Base-by-base conservation (phyloP, 2,888 invertebrate species). In the Ichneumoninae sp. region DNA sequence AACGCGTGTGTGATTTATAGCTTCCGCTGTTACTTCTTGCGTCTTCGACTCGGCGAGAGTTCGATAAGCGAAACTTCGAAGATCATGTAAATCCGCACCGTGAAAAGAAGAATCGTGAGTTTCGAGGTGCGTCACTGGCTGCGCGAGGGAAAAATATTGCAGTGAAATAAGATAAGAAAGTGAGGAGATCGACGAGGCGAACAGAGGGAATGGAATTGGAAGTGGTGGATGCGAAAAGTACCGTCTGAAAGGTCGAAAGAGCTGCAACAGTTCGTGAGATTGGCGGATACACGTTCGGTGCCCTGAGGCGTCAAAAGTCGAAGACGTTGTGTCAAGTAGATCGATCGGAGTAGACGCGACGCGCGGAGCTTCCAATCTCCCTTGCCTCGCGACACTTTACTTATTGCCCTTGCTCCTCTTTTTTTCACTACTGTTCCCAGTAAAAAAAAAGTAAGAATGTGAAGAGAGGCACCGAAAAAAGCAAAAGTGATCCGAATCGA, bases 11-110 rank as follows among this genome's bases (percentile, higher is more conserved):
- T 44, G 84, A 84, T 76, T 84, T 79, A 69, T 60, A 84, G 74
- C 52, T 71, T 71, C 65, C 70, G 70, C 71, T 76, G 79, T 79
- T 60, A 75, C 33, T 75, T 50, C 57, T 60, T 78, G n/a, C 54
- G 40, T 13, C 54, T 66, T 36, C 47, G 36, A 70, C 22, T 71
- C 70, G 33, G 26, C 70, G 60, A 71, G 78, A 66, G 74, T 84
- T 84, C 84, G 78, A 84, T 84, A 84, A 78, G 82, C 79, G 36
- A 71, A 79, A 82, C 78, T 75, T 84, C 82, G 79, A 76, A 74
- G 82, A 82, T 84, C 82, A 84, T 84, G 78, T 82, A 84, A 84
- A 84, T 82, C 75, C 44, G 22, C n/a, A 40, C 22, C 47, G 47
- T 13, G 66, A 69, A 65, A 50, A 82, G 69, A 78, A 79, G 84